Conservation (phyloP, 2,888 invertebrate species). For the Mamestra brassicae region DNA sequence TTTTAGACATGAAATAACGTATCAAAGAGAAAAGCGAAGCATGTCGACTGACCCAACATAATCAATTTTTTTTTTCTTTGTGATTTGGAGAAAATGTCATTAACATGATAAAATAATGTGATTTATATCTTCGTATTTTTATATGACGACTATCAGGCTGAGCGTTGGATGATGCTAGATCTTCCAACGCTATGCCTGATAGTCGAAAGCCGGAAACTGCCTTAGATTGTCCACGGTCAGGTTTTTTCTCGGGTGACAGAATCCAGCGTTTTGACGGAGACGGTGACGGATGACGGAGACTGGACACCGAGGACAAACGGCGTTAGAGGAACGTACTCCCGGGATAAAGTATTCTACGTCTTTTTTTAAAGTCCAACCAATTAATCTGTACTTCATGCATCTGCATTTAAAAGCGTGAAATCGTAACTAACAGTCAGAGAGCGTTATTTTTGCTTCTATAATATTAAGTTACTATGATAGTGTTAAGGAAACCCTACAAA, state of each 20-base stretch:
- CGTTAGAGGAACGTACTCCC: too few species aligned
- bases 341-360: background rate
- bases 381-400: background rate
- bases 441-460: background rate
- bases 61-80: background rate
- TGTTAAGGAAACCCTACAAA: background rate
- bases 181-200: too few species aligned
- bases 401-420: background rate
- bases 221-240: too few species aligned
- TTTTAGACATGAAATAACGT: slow-evolving; percentile 4
- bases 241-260: too few species aligned
- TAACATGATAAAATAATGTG: background rate
- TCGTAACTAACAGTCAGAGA: background rate
- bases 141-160: too few species aligned
- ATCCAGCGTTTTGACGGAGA: too few species aligned
- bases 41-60: background rate
- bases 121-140: too few species aligned
- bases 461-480: background rate
- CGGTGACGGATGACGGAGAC: too few species aligned
- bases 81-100: background rate
- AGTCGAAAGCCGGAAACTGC: too few species aligned
- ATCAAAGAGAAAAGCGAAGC: slow-evolving; percentile 6
- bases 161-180: too few species aligned
- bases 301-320: too few species aligned
- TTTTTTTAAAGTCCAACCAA: too few species aligned